These are phyloP conservation scores for Physocephala rufipes DNA, from an alignment of 2,888 invertebrate genomes.

Conservation along the genomic window DNA sequence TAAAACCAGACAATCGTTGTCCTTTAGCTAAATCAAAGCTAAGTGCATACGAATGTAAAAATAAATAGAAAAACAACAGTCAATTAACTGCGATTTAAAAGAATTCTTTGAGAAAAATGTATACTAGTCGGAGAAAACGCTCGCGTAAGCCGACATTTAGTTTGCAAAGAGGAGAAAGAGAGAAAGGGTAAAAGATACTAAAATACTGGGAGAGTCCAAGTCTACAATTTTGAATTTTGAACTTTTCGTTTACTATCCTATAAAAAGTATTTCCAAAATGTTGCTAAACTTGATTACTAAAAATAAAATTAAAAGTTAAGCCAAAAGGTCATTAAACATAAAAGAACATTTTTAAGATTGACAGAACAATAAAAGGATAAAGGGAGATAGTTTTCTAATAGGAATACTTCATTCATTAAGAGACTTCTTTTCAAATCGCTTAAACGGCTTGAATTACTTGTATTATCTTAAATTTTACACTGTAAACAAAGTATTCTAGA, in stretches of 20 bases:
- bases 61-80: slow-evolving; percentile 4
- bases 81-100: not conserved
- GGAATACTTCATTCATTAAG: slow-evolving; percentile 37
- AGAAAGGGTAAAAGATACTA: slow-evolving; percentile 35
- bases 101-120: not conserved
- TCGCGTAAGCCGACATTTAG: slow-evolving; percentile 27
- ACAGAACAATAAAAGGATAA: not conserved
- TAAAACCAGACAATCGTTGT: slow-evolving; percentile 64
- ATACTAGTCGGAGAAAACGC: slow-evolving; percentile 17
- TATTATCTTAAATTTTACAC: slow-evolving; percentile 9
- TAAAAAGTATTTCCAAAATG: slow-evolving; percentile 22
- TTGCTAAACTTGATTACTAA: slow-evolving; percentile 12
- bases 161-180: slow-evolving; percentile 44
- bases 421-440: slow-evolving; percentile 57
- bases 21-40: slow-evolving; percentile 34
- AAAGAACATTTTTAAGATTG: not conserved
- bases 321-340: not conserved
- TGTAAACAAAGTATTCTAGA: slow-evolving; percentile 13
- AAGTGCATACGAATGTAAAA: not conserved
- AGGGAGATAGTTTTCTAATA: slow-evolving; percentile 17
- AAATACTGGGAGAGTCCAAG: slow-evolving; percentile 15
- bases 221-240: slow-evolving; percentile 22
- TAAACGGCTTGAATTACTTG: not conserved
- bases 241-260: not conserved
- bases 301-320: slow-evolving; percentile 7